A percentile compares a stretch with the other conserved stretches of the same genome.
Evolutionary conservation across 2,888 invertebrate species (phyloP).

Genomic region (Noctua fimbriata): DNA sequence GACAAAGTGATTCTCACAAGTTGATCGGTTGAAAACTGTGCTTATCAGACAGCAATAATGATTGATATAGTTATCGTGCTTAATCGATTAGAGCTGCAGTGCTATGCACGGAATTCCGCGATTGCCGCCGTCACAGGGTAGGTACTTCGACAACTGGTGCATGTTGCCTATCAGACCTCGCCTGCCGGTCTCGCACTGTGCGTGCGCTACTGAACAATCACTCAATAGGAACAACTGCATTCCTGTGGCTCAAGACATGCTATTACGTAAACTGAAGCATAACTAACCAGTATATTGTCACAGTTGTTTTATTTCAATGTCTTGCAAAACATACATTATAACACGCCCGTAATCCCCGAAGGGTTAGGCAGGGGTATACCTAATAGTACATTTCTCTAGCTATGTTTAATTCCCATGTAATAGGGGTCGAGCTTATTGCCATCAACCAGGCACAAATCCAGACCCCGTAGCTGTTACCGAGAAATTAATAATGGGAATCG

Average conservation of each 20-base stretch:
- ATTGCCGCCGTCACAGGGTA: slow-evolving; percentile 53
- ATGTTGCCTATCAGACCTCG: slow-evolving; percentile 33
- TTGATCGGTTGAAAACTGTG: slow-evolving; percentile 74
- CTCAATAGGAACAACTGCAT: slow-evolving; percentile 68
- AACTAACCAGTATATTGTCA: slow-evolving; percentile 25
- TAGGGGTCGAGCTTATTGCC: neutral
- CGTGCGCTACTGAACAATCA: slow-evolving; percentile 53
- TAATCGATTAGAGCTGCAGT: slow-evolving; percentile 76
- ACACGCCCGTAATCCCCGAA: neutral
- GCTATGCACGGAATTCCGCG: slow-evolving; percentile 67
- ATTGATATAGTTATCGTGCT: slow-evolving; percentile 75
- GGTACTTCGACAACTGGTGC: slow-evolving; percentile 28
- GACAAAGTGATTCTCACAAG: slow-evolving; percentile 72
- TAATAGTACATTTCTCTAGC: neutral
- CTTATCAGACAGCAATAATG: slow-evolving; percentile 81
- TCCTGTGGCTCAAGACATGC: slow-evolving; percentile 65
- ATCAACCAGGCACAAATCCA: neutral
- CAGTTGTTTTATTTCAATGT: slow-evolving; percentile 7
- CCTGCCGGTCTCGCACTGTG: slow-evolving; percentile 29
- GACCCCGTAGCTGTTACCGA: neutral
- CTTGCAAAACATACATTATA: neutral
- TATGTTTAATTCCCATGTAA: neutral
- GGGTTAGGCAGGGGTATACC: neutral
- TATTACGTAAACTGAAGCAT: slow-evolving; percentile 65
- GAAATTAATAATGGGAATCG: neutral